Evolutionary conservation across 1,140 invertebrate species (phyloP), one percentile per base, ranked within the genome.

Genomic region (Bactericera cockerelli): DNA sequence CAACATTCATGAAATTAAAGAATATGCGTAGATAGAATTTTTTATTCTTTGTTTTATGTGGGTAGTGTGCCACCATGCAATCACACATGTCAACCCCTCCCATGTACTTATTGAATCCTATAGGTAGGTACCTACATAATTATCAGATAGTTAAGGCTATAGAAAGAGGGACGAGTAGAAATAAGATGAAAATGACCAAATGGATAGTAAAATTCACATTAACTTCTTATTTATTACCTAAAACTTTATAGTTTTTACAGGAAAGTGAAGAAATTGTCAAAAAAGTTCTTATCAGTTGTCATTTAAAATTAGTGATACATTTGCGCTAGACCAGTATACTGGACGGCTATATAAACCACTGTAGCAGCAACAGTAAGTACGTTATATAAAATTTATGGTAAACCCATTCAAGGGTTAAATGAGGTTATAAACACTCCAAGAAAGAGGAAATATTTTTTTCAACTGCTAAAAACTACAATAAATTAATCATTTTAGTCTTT

Each of bases 41-140:
- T 59, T 64, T 66, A n/a, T 58, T 63, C 53, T 61, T 63, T 2
- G 64, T 28, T 19, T 33, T 26, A 24, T 65, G 66, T 11, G 64
- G 59, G 60, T 70, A 68, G 56, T 63, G 61, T 21, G 63, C 63
- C 16, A 68, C 60, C 31, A 68, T 60, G 10, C 60, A 56, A 55
- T 70, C 68, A 31, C 61, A 59, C 16, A 68, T 55, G 60, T 69
- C 67, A 4, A 70, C 66, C 22, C 67, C 69, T 55, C 66, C 69
- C 68, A 70, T 69, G 33, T 60, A 60, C 57, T 63, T 62, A 61
- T 69, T 70, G 16, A 11, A 36, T 36, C n/a, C n/a, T n/a, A n/a
- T n/a, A n/a, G n/a, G n/a, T n/a, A n/a, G n/a, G n/a, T n/a, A n/a
- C n/a, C n/a, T n/a, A n/a, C n/a, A n/a, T n/a, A n/a, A n/a, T n/a